Conservation (phyloP, 2,888 invertebrate species). For the Rotaria socialis region DNA sequence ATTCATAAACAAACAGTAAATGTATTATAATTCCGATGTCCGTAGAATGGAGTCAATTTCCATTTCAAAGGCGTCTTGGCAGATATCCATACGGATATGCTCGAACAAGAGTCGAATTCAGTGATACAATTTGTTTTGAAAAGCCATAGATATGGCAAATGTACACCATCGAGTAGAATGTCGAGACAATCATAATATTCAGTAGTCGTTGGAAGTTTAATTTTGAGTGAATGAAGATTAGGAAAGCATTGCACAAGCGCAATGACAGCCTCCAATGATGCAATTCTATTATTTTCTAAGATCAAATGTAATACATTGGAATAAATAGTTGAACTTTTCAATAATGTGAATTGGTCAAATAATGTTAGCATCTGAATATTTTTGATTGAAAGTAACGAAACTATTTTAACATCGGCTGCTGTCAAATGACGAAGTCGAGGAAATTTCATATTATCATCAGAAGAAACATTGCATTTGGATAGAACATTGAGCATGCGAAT, state of each 20-base stretch:
- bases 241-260: neutral
- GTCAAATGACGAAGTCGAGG: neutral
- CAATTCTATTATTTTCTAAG: too few relatives aligned
- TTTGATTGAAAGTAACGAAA: too few relatives aligned
- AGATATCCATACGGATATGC: neutral
- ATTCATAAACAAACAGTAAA: slow-evolving; percentile 48
- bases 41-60: too few relatives aligned
- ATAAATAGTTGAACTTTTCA: too few relatives aligned
- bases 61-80: neutral
- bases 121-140: neutral
- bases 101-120: neutral
- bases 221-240: neutral
- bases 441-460: neutral
- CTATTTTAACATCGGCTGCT: neutral
- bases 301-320: too few relatives aligned
- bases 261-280: too few relatives aligned
- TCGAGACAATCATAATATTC: neutral
- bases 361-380: too few relatives aligned
- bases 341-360: too few relatives aligned
- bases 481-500: neutral
- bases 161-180: neutral
- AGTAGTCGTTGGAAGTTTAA: neutral
- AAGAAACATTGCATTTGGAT: neutral
- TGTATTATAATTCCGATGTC: too few relatives aligned
- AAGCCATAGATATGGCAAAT: neutral